Base-by-base conservation (phyloP, 2,113 vertebrate genomes). In the Coregonus clupeaformis region DNA sequence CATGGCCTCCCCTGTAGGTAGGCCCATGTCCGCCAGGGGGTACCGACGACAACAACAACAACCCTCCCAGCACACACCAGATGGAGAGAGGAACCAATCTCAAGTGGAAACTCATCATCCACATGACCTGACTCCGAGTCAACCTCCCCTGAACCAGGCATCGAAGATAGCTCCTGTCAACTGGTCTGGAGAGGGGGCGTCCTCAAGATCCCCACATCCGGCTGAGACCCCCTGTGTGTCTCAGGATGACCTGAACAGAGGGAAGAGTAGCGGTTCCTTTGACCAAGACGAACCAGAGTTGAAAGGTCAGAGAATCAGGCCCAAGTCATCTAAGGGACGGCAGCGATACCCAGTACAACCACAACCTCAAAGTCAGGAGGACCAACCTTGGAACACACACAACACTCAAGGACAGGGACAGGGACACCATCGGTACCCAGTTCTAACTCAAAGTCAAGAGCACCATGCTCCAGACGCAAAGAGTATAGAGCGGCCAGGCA, bases 21-120 rank as follows among this genome's bases (percentile, higher is more conserved):
- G 67, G 42, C 67, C 42, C 32, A 68, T 45, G 67, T 68, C 67
- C 16, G 12, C 67, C 22, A 68, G n/a, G 67, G 32, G 67, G 42
- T 3, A 22, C 22, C 11, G 11, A 20, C 9, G n/a, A 24, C 57
- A 24, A 60, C 57, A 60, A 60, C 57, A 60, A 1, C 18, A 47
- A 42, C 67, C 22, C 42, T 24, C 36, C 32, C n/a, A 68, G 42
- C 16, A 14, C 27, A 45, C 30, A 30, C 29, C 47, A 71, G 13
- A 12, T 59, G 27, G 3, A 6, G 9, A 57, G 29, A 27, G 30
- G 49, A 59, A 59, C 30, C 42, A 64, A 74, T 47, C 64, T 74
- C 24, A 20, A 55, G 9, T 12, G 63, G 11, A 27, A 65, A n/a
- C 60, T 4, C 60, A 27, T 27, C 25, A 29, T 14, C 14, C 60